Evolutionary conservation across 1,140 invertebrate species (phyloP).

Genomic region (Temnothorax curvispinosus): DNA sequence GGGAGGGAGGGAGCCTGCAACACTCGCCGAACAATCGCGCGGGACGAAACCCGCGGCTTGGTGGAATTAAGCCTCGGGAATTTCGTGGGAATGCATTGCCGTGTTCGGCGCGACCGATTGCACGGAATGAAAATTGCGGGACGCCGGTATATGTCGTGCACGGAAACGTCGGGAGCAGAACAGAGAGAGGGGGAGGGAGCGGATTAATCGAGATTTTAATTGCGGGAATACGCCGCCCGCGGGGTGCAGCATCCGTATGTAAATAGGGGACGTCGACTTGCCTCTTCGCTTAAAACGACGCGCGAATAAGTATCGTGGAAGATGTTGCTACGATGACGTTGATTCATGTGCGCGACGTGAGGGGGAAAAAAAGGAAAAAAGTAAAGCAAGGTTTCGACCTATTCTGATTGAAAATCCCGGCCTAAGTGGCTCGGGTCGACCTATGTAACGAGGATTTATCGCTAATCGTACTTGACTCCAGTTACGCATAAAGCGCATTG

Average conservation of each 20-base stretch:
- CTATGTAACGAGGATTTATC: slow-evolving; percentile 71
- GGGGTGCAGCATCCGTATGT: slow-evolving; percentile 1
- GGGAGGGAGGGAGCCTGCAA: slow-evolving; percentile 1
- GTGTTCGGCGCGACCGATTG: slow-evolving; percentile 27
- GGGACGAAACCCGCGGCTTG: slow-evolving; percentile 39
- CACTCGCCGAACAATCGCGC: slow-evolving; percentile 58
- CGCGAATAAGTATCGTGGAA: neutral
- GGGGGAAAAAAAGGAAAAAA: neutral
- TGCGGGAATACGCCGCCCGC: slow-evolving; percentile 17
- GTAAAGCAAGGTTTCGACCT: slow-evolving; percentile 4
- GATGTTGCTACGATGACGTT: neutral
- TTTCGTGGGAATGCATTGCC: slow-evolving; percentile 57
- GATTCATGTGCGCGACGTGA: slow-evolving; percentile 11
- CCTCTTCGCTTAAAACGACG: neutral
- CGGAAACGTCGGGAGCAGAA: neutral
- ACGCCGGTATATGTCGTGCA: neutral
- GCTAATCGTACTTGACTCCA: slow-evolving; percentile 66
- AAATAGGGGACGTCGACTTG: slow-evolving; percentile 14
- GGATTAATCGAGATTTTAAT: slow-evolving; percentile 50
- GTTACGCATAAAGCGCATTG: slow-evolving; percentile 55
- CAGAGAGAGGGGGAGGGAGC: neutral
- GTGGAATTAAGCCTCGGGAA: slow-evolving; percentile 60
- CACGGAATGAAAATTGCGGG: slow-evolving; percentile 32
- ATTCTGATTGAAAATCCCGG: slow-evolving; percentile 51
- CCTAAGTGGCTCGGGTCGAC: neutral